Base-by-base conservation (phyloP, 1,140 invertebrate genomes). In the Colletes gigas region DNA sequence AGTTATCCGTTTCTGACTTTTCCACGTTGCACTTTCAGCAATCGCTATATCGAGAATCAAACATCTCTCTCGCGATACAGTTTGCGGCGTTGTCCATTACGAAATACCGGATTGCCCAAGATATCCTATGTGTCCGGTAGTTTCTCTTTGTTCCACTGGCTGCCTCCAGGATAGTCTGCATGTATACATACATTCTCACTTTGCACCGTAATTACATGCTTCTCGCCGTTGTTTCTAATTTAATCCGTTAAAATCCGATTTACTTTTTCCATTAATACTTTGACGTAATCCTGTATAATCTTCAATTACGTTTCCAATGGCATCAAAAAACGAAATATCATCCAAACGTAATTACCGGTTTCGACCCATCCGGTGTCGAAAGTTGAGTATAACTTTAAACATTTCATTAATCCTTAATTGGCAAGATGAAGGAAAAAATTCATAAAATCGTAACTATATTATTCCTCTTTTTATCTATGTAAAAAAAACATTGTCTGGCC, bases 121-220 rank as follows among this genome's bases (percentile, higher is more conserved):
- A 85, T 79, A 75, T 78, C 55, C 79, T 63, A 76, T 85, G 86
- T 88, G 88, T 88, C 88, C 88, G 86, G 88, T 83, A 88, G 87
- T 88, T 88, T 88, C 88, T 88, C 86, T 82, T 86, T 88, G 88
- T 88, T 88, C 88, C 87, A 84, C 62, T 88, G 86, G 74, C 81
- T 88, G 85, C 44, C 63, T 79, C 55, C 76, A 19, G 67, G 75
- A 82, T 82, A 86, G 54, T 68, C 68, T 69, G 66, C 65, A 65
- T 84, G 10, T 60, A 67, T 44, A 83, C 54, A 75, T 75, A 81
- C 75, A 69, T 81, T 72, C 78, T 60, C 83, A 69, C 55, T n/a
- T 39, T 6, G 57, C 30, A 17, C 39, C 9, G 14, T 78, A 52
- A 78, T 78, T 78, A 50, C 57, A 50, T 44, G 44, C n/a, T 78